Conservation (phyloP, 1,140 invertebrate genomes). For the Drosophila dunni region DNA sequence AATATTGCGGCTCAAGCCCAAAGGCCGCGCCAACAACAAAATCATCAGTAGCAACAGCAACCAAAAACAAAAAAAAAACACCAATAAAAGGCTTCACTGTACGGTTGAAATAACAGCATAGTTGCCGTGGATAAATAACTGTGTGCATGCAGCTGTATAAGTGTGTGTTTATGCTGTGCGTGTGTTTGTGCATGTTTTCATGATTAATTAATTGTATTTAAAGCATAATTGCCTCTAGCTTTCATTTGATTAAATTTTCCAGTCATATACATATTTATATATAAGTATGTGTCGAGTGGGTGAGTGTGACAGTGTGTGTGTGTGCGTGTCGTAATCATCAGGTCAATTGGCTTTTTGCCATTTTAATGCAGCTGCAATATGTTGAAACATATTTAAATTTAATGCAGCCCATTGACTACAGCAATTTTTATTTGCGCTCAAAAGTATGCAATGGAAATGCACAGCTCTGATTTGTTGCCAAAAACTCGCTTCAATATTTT, state of each 20-base stretch:
- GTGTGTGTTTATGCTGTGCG: background rate
- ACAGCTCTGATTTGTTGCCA: background rate
- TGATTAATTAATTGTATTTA: conserved; percentile 83
- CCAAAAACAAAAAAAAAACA: conserved; percentile 18
- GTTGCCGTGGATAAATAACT: conserved; percentile 49
- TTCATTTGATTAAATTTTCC: conserved; percentile 81
- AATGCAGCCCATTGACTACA: conserved; percentile 17
- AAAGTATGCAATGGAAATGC: conserved; percentile 47
- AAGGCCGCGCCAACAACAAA: conserved; percentile 22
- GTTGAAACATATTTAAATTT: conserved; percentile 46
- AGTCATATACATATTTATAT: conserved; percentile 9
- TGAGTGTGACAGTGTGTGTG: conserved; percentile 4
- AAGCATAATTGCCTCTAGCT: conserved; percentile 82
- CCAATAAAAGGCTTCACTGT: conserved; percentile 59
- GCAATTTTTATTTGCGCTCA: conserved; percentile 7
- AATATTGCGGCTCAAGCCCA: conserved; percentile 63
- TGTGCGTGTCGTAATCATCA: conserved; percentile 47
- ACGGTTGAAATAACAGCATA: conserved; percentile 74
- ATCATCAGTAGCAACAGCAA: conserved; percentile 1
- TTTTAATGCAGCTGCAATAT: conserved; percentile 48
- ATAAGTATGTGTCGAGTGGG: background rate
- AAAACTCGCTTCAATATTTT: conserved; percentile 7
- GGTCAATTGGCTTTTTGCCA: conserved; percentile 73
- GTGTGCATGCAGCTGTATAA: conserved; percentile 5
- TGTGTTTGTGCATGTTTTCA: conserved; percentile 62